Evolutionary conservation across 2,797 vertebrate genomes (phyloP), one percentile per base, ranked within the genome.

Genomic region (Sardinella longiceps): DNA sequence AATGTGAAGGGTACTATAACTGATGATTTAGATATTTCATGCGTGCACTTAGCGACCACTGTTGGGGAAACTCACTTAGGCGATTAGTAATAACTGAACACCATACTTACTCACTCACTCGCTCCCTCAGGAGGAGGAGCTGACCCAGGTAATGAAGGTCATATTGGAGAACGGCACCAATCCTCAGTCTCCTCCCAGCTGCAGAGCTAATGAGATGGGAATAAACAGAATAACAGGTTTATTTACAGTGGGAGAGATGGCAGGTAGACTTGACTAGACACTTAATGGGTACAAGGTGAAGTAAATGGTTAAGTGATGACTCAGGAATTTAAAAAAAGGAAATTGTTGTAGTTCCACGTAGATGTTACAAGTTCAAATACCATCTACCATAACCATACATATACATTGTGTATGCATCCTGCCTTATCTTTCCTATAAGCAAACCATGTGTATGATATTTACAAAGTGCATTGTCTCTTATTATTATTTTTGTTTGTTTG

Each of bases 131-230:
- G 25, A 70, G 15, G 45, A 83, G 81, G 37, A 81, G 48, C 37
- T 70, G 80, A 81, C 84, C 84, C 43, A 46, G 56, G 46, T 28
- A 81, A 81, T 46, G 81, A 81, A 84, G 80, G 84, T 84, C 56
- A 81, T 30, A 43, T 80, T 46, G 63, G 83, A 84, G 60, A 43
- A 50, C 43, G 51, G 56, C 84, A 50, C 66, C 56, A 70, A 45
- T 81, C 45, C 66, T 58, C 58, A 39, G 33, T 50, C 80, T 60
- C 84, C 37, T 81, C 45, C 33, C 81, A 39, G 51, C 51, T 23
- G 82, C 81, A 81, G 11, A 82, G 77, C 50, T 83, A 83, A 85
- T 87, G 80, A 83, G 84, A 39, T 80, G 63, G 63, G 81, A 80
- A 85, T 83, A 85, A 84, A 81, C 82, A 48, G 50, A 51, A 50